Percentiles rank a stretch among this genome's conserved stretches.
phyloP scores from a whole-genome alignment of 2,113 vertebrate species.

The Nyctereutes procyonoides region DNA sequence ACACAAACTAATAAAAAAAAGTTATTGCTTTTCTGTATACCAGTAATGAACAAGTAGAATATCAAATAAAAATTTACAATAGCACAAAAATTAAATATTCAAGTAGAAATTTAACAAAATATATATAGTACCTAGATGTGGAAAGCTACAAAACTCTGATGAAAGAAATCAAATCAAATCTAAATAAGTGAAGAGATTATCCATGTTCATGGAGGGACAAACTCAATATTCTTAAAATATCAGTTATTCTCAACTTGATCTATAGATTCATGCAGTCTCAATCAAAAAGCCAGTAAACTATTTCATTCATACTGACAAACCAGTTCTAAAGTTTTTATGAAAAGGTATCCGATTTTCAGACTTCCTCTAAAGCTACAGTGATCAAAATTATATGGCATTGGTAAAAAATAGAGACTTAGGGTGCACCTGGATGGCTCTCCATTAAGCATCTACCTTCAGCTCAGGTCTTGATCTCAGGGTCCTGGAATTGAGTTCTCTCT shows the following conservation, averaged over 20 bases:
- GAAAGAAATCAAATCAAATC: background rate
- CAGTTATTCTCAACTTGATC: background rate
- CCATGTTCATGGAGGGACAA: background rate
- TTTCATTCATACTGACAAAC: background rate
- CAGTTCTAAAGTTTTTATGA: background rate
- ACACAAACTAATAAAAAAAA: background rate
- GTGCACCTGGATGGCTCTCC: too few relatives aligned
- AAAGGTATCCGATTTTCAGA: background rate
- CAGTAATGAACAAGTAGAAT: background rate
- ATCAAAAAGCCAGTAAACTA: background rate
- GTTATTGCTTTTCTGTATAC: background rate
- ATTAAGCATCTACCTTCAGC: too few relatives aligned
- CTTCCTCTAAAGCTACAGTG: background rate
- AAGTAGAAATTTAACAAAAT: background rate
- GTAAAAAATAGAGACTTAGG: background rate
- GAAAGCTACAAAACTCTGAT: background rate
- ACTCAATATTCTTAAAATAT: background rate
- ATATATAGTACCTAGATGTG: background rate
- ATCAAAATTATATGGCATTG: background rate
- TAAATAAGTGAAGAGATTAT: background rate
- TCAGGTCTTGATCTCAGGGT: too few relatives aligned
- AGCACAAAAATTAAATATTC: background rate
- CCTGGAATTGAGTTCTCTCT: too few relatives aligned
- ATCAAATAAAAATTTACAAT: background rate
- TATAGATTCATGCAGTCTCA: background rate